These are phyloP conservation scores for Peromyscus leucopus DNA, from an alignment of 2,113 vertebrate genomes.

Conservation along the genomic window DNA sequence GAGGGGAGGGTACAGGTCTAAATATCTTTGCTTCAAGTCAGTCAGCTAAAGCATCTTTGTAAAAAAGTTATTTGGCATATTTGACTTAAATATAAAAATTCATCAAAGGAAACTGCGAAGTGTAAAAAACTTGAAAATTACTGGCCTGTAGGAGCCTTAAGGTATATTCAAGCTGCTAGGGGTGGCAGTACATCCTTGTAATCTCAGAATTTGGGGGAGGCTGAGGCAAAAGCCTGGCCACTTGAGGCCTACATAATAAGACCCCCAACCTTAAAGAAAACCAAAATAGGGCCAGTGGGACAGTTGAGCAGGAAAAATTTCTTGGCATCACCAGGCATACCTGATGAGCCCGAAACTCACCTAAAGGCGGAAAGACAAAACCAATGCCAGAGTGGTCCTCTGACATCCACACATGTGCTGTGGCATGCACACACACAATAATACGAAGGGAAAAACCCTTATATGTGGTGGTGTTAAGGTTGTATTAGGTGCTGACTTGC, in stretches of 20 bases:
- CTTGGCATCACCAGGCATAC: background rate
- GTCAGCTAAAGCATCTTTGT: background rate
- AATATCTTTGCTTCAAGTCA: slow-evolving; percentile 27
- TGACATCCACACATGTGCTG: background rate
- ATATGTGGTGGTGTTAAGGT: slow-evolving; percentile 12
- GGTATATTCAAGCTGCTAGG: background rate
- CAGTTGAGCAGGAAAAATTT: background rate
- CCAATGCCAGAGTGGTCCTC: background rate
- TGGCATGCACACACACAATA: background rate
- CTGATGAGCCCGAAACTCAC: no score
- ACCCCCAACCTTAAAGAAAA: background rate
- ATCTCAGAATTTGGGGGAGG: background rate
- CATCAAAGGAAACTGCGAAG: background rate
- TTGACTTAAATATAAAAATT: slow-evolving; percentile 56
- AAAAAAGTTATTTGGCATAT: background rate
- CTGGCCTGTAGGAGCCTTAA: background rate
- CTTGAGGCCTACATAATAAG: background rate
- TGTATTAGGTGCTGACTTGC: background rate
- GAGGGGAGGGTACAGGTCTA: background rate
- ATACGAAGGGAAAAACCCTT: background rate
- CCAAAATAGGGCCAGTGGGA: background rate
- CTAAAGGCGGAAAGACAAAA: background rate
- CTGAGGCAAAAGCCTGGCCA: background rate
- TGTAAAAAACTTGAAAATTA: background rate
- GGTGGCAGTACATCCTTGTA: background rate